phyloP scores from a whole-genome alignment of 2,797 vertebrate genomes.

The Chaunax sp. region DNA sequence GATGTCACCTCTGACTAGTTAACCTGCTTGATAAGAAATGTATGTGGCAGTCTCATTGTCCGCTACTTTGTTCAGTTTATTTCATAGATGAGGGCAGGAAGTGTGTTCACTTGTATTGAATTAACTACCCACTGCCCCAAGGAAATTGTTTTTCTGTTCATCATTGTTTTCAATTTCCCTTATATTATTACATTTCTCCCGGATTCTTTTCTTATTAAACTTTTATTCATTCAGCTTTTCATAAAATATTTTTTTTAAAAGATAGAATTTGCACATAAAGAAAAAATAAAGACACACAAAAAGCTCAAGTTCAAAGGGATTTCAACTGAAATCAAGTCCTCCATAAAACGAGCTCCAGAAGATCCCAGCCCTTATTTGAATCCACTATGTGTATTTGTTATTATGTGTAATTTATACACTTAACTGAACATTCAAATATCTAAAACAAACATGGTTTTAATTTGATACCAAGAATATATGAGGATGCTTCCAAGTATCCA shows the following conservation, averaged over 20 bases:
- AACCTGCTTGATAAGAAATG: slow-evolving; percentile 4
- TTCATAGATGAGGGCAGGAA: slow-evolving; percentile 21
- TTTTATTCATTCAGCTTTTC: slow-evolving; percentile 40
- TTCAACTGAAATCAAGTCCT: slow-evolving; percentile 33
- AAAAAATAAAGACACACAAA: slow-evolving; percentile 16
- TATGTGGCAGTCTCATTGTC: slow-evolving; percentile 17
- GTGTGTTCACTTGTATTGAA: slow-evolving; percentile 28
- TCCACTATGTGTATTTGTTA: too few relatives aligned
- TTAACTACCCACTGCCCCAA: slow-evolving; percentile 16
- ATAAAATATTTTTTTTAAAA: neutral
- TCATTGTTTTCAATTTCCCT: slow-evolving; percentile 46
- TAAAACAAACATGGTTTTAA: slow-evolving; percentile 12
- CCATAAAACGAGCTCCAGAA: slow-evolving; percentile 25
- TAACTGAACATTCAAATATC: slow-evolving; percentile 1
- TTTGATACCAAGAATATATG: slow-evolving; percentile 7
- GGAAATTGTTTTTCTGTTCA: slow-evolving; percentile 39
- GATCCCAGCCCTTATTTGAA: neutral
- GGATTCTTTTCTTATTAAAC: slow-evolving; percentile 39
- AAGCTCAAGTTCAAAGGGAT: slow-evolving; percentile 29
- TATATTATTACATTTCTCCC: slow-evolving; percentile 40
- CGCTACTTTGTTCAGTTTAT: slow-evolving; percentile 14
- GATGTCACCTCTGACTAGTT: slow-evolving; percentile 11
- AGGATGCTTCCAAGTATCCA: neutral
- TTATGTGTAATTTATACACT: slow-evolving; percentile 11
- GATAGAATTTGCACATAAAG: slow-evolving; percentile 47